Percentiles rank a stretch among this genome's conserved stretches.
Conservation (phyloP, 2,888 invertebrate species). For the Drosophila rellima region DNA sequence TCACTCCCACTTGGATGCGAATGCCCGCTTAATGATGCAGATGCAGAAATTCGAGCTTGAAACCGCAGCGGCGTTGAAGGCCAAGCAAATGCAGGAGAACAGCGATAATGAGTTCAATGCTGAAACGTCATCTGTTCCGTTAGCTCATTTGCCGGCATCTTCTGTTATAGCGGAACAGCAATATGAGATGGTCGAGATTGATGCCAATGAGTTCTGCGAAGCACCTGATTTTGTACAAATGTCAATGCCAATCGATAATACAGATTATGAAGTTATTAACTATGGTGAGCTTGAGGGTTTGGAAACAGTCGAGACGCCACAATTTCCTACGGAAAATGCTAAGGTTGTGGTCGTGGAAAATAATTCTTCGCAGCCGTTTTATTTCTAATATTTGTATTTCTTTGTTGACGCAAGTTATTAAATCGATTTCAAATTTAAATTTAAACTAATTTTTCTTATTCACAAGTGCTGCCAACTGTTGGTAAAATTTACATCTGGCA, state of each 20-base stretch:
- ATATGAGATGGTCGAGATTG: constrained; percentile 26
- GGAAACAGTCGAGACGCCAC: constrained; percentile 11
- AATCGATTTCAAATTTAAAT: constrained; percentile 3
- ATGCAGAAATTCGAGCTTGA: constrained; percentile 84
- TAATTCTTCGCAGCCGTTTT: constrained; percentile 54
- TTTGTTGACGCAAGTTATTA: constrained; percentile 1
- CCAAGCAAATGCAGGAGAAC: constrained; percentile 34
- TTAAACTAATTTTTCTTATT: neutral
- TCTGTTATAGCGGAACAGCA: constrained; percentile 27
- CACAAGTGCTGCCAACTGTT: neutral
- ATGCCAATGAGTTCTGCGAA: constrained; percentile 26
- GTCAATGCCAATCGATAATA: constrained; percentile 13
- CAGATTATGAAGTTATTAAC: constrained; percentile 36
- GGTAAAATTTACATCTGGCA: constrained; percentile 1
- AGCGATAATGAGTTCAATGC: neutral
- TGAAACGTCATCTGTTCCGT: neutral
- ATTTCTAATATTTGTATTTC: constrained; percentile 38
- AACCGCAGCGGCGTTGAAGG: constrained; percentile 77
- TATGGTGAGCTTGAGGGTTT: constrained; percentile 21
- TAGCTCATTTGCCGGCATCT: constrained; percentile 20
- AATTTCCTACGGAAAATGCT: constrained; percentile 31
- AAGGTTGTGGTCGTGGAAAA: constrained; percentile 70
- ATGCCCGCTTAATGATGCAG: constrained; percentile 84
- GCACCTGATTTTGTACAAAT: constrained; percentile 30
- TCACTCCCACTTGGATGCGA: constrained; percentile 85